Evolutionary conservation across 2,113 vertebrate genomes (phyloP).

Genomic region (Chlorodrepanis virens): DNA sequence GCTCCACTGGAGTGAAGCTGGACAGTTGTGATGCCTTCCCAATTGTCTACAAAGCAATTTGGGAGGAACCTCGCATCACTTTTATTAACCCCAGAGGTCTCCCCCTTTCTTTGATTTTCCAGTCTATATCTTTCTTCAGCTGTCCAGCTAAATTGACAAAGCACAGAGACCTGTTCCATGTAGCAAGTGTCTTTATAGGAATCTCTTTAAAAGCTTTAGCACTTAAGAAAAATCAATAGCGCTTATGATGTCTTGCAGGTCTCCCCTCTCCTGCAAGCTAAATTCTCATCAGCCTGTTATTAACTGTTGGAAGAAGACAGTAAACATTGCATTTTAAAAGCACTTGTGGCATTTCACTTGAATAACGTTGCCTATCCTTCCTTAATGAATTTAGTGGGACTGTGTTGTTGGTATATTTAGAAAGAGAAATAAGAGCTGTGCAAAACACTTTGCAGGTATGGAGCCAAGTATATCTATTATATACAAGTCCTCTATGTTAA

Average conservation of each 20-base stretch:
- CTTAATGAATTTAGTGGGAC: slow-evolving; percentile 38
- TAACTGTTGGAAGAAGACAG: slow-evolving; percentile 36
- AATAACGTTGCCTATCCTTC: not conserved
- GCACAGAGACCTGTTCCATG: not conserved
- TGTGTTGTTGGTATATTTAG: not conserved
- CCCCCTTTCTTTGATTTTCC: slow-evolving; percentile 58
- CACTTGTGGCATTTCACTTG: not conserved
- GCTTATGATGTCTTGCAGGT: slow-evolving; percentile 51
- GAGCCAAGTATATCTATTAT: not conserved
- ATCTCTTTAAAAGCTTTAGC: slow-evolving; percentile 70
- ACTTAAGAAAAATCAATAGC: slow-evolving; percentile 77
- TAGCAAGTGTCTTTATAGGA: slow-evolving; percentile 31
- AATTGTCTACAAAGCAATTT: slow-evolving; percentile 45
- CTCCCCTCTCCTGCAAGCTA: slow-evolving; percentile 40
- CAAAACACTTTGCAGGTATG: not conserved
- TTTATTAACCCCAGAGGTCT: slow-evolving; percentile 65
- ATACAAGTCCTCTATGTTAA: not conserved
- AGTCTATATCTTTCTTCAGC: slow-evolving; percentile 38
- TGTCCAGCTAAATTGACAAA: slow-evolving; percentile 61
- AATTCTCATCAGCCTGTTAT: slow-evolving; percentile 59
- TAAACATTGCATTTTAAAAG: slow-evolving; percentile 43
- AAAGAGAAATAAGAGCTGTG: not conserved
- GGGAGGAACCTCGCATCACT: slow-evolving; percentile 32
- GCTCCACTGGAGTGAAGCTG: slow-evolving; percentile 23
- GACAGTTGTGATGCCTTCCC: slow-evolving; percentile 38